These are phyloP conservation scores for Catocala sponsa DNA, from an alignment of 2,888 invertebrate genomes.

Conservation along the genomic window DNA sequence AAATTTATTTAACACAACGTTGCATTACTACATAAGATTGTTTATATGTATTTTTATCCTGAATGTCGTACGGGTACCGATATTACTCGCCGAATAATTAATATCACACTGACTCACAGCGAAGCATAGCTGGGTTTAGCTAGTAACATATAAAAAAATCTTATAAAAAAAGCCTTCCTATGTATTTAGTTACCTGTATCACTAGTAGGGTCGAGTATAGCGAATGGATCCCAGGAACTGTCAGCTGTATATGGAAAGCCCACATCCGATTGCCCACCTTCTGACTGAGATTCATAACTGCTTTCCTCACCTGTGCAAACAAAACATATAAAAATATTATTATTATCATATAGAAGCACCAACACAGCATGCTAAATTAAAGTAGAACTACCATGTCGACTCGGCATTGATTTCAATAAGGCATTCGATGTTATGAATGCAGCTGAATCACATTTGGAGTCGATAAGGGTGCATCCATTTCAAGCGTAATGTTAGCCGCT, in stretches of 20 bases:
- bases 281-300: slow-evolving; percentile 94
- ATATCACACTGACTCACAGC: too few relatives aligned
- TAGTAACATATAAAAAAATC: too few relatives aligned
- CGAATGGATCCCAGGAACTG: slow-evolving; percentile 91
- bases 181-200: slow-evolving; percentile 90
- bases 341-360: neutral
- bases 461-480: slow-evolving; percentile 7
- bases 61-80: too few relatives aligned
- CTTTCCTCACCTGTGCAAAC: slow-evolving; percentile 90
- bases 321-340: slow-evolving; percentile 7
- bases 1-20: too few relatives aligned
- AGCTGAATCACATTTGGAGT: neutral
- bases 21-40: too few relatives aligned
- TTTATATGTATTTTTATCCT: too few relatives aligned
- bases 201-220: slow-evolving; percentile 92
- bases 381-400: too few relatives aligned
- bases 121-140: too few relatives aligned
- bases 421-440: too few relatives aligned
- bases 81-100: too few relatives aligned
- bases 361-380: neutral
- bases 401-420: too few relatives aligned
- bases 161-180: too few relatives aligned
- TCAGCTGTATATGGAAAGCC: slow-evolving; percentile 85
- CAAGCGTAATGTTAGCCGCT: slow-evolving; percentile 9
- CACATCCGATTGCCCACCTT: slow-evolving; percentile 88